phyloP scores from a whole-genome alignment of 2,888 invertebrate genomes.

The Morpho achilles region DNA sequence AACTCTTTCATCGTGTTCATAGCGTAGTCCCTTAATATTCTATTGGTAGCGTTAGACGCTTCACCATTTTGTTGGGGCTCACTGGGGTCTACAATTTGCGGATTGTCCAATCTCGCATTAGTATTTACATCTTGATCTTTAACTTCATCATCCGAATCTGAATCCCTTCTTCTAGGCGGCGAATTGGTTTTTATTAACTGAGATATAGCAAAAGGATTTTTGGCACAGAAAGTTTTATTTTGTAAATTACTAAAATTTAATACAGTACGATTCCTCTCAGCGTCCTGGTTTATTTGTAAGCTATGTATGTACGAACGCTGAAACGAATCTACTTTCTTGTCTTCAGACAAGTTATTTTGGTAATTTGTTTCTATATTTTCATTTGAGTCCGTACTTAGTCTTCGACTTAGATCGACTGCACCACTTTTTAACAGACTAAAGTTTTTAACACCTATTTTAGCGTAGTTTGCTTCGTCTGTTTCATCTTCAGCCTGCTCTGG shows the following conservation, averaged over 20 bases:
- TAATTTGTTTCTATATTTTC: slow-evolving; percentile 74
- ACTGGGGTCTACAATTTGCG: slow-evolving; percentile 51
- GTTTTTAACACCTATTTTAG: slow-evolving; percentile 73
- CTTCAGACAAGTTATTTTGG: slow-evolving; percentile 65
- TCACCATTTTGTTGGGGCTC: slow-evolving; percentile 67
- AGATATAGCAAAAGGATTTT: slow-evolving; percentile 78
- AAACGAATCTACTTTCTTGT: slow-evolving; percentile 67
- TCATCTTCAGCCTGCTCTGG: slow-evolving; percentile 55
- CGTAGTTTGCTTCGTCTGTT: slow-evolving; percentile 48
- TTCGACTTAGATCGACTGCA: slow-evolving; percentile 72
- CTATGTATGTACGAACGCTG: slow-evolving; percentile 75
- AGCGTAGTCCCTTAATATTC: slow-evolving; percentile 86
- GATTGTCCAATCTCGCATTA: slow-evolving; percentile 64
- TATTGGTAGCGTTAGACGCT: slow-evolving; percentile 71
- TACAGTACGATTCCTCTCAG: slow-evolving; percentile 61
- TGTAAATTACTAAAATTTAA: slow-evolving; percentile 72
- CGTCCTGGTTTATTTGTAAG: slow-evolving; percentile 60
- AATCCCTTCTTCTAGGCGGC: slow-evolving; percentile 74
- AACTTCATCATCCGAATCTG: slow-evolving; percentile 68
- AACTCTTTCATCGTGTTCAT: slow-evolving; percentile 89
- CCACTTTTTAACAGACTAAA: slow-evolving; percentile 70
- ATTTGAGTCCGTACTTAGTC: slow-evolving; percentile 74
- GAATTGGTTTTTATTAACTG: slow-evolving; percentile 77
- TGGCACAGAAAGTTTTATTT: slow-evolving; percentile 76
- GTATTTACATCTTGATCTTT: slow-evolving; percentile 73